A percentile compares a stretch with the other conserved stretches of the same genome.
phyloP scores from a whole-genome alignment of 1,140 invertebrate genomes.

The Drosophila bipectinata region DNA sequence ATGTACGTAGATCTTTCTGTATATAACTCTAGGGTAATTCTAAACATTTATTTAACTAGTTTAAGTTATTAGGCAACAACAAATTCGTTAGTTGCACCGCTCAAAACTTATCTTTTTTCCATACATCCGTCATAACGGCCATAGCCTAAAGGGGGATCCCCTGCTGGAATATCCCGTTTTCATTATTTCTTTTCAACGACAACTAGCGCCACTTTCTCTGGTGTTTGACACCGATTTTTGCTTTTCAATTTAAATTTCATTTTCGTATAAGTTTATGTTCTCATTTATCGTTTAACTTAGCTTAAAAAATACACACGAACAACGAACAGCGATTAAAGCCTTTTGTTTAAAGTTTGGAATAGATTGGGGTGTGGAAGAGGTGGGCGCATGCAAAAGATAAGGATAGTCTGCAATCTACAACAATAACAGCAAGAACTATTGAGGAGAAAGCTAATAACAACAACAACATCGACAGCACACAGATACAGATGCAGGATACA shows the following conservation, averaged over 20 bases:
- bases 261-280: constrained; percentile 53
- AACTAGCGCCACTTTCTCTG: constrained; percentile 31
- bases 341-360: constrained; percentile 18
- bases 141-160: constrained; percentile 24
- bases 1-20: constrained; percentile 27
- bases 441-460: constrained; percentile 16
- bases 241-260: constrained; percentile 67
- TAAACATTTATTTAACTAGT: constrained; percentile 79
- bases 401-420: constrained; percentile 28
- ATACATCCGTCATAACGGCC: neutral
- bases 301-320: constrained; percentile 62
- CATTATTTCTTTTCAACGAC: constrained; percentile 14
- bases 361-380: neutral
- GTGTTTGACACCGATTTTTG: constrained; percentile 78
- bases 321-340: constrained; percentile 70
- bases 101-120: constrained; percentile 20
- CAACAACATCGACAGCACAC: constrained; percentile 71
- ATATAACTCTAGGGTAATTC: constrained; percentile 62
- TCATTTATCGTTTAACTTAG: constrained; percentile 38
- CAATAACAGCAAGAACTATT: constrained; percentile 18
- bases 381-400: constrained; percentile 1
- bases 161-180: constrained; percentile 12
- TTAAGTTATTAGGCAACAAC: constrained; percentile 67
- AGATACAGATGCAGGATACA: constrained; percentile 56
- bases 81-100: constrained; percentile 67